These are phyloP conservation scores for Brienomyrus longianalis DNA, from an alignment of 2,113 vertebrate species.

Conservation along the genomic window DNA sequence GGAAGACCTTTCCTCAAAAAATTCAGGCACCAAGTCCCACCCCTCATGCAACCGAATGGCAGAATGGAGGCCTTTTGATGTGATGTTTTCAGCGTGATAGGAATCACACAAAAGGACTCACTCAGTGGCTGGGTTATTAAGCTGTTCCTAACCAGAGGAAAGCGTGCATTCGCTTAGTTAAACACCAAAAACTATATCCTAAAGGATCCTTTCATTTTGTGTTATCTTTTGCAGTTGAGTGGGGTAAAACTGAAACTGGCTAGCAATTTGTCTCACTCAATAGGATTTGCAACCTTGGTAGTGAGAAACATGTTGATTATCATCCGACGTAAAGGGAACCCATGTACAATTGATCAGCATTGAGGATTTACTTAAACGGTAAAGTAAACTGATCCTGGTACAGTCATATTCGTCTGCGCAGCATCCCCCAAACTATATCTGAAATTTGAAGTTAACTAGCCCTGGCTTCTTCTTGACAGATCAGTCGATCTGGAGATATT, in stretches of 20 bases:
- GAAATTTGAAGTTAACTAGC: background rate
- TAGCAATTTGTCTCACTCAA: background rate
- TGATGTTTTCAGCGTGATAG: background rate
- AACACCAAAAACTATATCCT: background rate
- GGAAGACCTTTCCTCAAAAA: background rate
- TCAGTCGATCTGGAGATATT: background rate
- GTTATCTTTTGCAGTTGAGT: background rate
- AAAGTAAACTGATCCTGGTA: background rate
- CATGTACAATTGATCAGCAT: slow-evolving; percentile 4
- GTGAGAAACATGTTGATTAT: background rate
- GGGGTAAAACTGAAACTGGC: background rate
- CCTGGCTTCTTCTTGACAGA: background rate
- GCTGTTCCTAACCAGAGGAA: background rate
- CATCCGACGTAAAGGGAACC: background rate
- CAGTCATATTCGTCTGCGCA: background rate
- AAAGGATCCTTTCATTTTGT: background rate
- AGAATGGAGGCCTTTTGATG: background rate
- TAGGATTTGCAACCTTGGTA: background rate
- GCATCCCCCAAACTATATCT: background rate
- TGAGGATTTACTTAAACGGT: background rate
- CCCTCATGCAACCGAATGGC: background rate
- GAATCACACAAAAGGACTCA: background rate
- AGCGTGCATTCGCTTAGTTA: background rate
- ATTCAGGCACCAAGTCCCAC: background rate
- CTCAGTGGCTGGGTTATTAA: background rate